A percentile compares a stretch with the other conserved stretches of the same genome.
These are phyloP conservation scores for Odontamblyopus lacepedii DNA, from an alignment of 2,797 vertebrate species.

Conservation along the genomic window DNA sequence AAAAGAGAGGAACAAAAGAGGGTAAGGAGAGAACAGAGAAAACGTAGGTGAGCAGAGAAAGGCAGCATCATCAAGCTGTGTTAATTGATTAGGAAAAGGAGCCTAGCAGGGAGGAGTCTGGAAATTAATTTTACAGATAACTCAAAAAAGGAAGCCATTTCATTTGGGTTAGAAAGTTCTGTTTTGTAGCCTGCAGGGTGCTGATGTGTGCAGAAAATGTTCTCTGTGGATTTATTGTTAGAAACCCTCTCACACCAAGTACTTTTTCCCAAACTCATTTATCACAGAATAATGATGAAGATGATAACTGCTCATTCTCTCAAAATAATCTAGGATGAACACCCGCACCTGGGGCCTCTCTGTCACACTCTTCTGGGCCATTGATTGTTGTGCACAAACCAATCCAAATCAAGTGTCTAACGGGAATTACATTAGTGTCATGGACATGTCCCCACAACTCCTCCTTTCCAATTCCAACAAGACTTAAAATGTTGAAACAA, in stretches of 20 bases:
- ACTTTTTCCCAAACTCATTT: constrained; percentile 47
- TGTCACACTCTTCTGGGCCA: constrained; percentile 42
- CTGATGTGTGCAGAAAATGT: constrained; percentile 44
- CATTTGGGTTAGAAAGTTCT: constrained; percentile 35
- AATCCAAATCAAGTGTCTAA: constrained; percentile 34
- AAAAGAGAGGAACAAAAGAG: constrained; percentile 70
- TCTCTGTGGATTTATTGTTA: constrained; percentile 47
- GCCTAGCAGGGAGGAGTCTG: constrained; percentile 51
- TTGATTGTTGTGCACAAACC: constrained; percentile 53
- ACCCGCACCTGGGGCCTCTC: constrained; percentile 51
- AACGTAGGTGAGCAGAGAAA: constrained; percentile 73
- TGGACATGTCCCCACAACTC: not conserved
- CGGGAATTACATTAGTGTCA: constrained; percentile 13
- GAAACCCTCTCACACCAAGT: constrained; percentile 42
- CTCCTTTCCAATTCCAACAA: not conserved
- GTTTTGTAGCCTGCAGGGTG: constrained; percentile 35
- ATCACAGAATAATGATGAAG: constrained; percentile 44
- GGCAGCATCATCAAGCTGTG: constrained; percentile 75
- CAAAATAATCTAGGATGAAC: constrained; percentile 18
- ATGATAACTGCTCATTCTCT: constrained; percentile 48
- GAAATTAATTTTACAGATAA: constrained; percentile 50
- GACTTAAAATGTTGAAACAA: not conserved
- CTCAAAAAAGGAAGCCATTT: constrained; percentile 48
- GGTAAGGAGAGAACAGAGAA: constrained; percentile 75
- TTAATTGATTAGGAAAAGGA: constrained; percentile 63